Evolutionary conservation across 1,140 invertebrate species (phyloP), one percentile per base, ranked within the genome.

Genomic region (Micrasema minimum): DNA sequence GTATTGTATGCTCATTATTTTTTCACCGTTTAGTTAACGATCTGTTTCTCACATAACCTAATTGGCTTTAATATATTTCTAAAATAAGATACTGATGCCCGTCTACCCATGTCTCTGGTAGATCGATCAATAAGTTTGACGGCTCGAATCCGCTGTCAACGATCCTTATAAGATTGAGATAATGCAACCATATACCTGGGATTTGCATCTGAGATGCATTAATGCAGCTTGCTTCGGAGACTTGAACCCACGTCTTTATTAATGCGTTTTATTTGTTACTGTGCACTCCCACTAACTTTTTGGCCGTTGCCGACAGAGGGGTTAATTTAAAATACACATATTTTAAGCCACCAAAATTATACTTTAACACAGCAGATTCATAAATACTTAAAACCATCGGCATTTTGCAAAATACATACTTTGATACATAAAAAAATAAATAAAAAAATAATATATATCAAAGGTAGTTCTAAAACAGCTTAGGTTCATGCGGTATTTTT

Each of bases 301-400:
- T 66, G 38, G 38, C 41, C 62, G 53, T 62, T 55, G 65, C 41
- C 71, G 71, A 72, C 62, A 67, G 62, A 72, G 64, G 71, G 64
- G 16, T 57, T 11, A 26, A 64, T 50, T 70, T 64, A n/a, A n/a
- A n/a, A n/a, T n/a, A n/a, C n/a, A n/a, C n/a, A n/a, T n/a, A n/a
- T n/a, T n/a, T n/a, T n/a, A n/a, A n/a, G n/a, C n/a, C n/a, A n/a
- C n/a, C n/a, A n/a, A n/a, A n/a, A n/a, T n/a, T n/a, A n/a, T n/a
- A n/a, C n/a, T n/a, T n/a, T n/a, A n/a, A n/a, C n/a, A n/a, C n/a
- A n/a, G n/a, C n/a, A n/a, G n/a, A n/a, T n/a, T n/a, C n/a, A n/a
- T n/a, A n/a, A n/a, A n/a, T n/a, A n/a, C n/a, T n/a, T n/a, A n/a
- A n/a, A n/a, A n/a, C n/a, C n/a, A n/a, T n/a, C n/a, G n/a, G n/a